Base-by-base conservation (phyloP, 2,113 vertebrate genomes). In the Cyanoliseus patagonus region DNA sequence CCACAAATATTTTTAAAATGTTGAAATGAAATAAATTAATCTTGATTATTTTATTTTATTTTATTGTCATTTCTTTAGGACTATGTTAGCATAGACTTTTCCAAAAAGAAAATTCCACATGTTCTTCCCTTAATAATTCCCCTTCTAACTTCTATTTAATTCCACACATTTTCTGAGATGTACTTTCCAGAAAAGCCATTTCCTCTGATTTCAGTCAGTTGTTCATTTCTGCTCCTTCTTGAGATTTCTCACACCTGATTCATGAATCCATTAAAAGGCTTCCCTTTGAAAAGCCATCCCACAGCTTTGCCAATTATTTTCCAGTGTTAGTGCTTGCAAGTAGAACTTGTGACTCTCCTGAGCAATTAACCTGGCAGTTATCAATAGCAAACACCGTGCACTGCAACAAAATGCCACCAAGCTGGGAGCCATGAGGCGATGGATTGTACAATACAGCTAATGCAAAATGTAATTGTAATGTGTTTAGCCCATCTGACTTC, bases 151-250 rank as follows among this genome's bases (percentile, higher is more conserved):
- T 72, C 9, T 86, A 55, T 83, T 94, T 94, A 83, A 72, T 84
- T 90, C 91, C 47, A 42, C 30, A 62, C 51, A 16, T 69, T 86
- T 73, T 77, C 23, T 17, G 53, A 63, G 28, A 28, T 30, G 18
- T n/a, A 22, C 15, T 83, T 80, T 78, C n/a, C 51, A 87, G 93
- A 95, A 91, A 86, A 97, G 15, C 16, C 12, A n/a, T 92, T 96
- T 87, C 35, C 30, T 69, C 13, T 6, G 10, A 35, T 85, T 78
- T 79, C 28, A 69, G 66, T 44, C 46, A 47, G 10, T n/a, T 52
- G n/a, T 11, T 86, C 79, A 77, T 89, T 92, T 47, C 72, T 77
- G 12, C 9, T 75, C 13, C 37, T 96, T 61, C 75, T 83, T 57
- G n/a, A 75, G 51, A 53, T 33, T 55, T 73, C 49, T 76, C 17